These are phyloP conservation scores for Ypsolopha sequella DNA, from an alignment of 2,888 invertebrate species.

Conservation along the genomic window DNA sequence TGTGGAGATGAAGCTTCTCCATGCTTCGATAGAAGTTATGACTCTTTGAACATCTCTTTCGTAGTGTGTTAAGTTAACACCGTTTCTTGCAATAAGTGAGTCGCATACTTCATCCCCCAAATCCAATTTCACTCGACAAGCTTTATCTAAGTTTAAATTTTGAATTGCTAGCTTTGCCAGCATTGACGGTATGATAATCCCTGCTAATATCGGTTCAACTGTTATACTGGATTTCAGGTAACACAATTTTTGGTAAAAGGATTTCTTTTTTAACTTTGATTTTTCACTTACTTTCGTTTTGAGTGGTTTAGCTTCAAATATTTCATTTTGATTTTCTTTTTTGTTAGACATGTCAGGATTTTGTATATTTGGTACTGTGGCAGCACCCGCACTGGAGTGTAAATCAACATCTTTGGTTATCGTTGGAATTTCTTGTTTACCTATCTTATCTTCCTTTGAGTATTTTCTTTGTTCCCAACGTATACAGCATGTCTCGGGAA, in stretches of 20 bases:
- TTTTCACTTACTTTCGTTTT: constrained; percentile 4
- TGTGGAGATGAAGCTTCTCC: constrained; percentile 70
- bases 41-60: constrained; percentile 73
- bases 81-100: constrained; percentile 35
- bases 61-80: constrained; percentile 65
- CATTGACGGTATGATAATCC: constrained; percentile 74
- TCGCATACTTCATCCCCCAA: constrained; percentile 46
- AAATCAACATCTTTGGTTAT: too few relatives aligned
- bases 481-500: too few relatives aligned
- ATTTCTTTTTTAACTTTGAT: constrained; percentile 38
- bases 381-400: too few relatives aligned
- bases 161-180: constrained; percentile 76
- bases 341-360: constrained; percentile 22
- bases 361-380: too few relatives aligned
- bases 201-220: constrained; percentile 79
- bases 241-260: constrained; percentile 59
- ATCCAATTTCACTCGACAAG: constrained; percentile 42
- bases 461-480: too few relatives aligned
- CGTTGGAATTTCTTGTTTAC: too few relatives aligned
- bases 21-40: constrained; percentile 64
- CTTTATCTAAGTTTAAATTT: constrained; percentile 55
- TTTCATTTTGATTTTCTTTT: constrained; percentile 11
- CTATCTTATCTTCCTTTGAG: too few relatives aligned
- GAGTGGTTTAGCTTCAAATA: too few relatives aligned
- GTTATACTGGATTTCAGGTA: constrained; percentile 69